A percentile compares a stretch with the other conserved stretches of the same genome.
These are phyloP conservation scores for Trachemys scripta DNA, from an alignment of 2,113 vertebrate genomes.

Conservation along the genomic window DNA sequence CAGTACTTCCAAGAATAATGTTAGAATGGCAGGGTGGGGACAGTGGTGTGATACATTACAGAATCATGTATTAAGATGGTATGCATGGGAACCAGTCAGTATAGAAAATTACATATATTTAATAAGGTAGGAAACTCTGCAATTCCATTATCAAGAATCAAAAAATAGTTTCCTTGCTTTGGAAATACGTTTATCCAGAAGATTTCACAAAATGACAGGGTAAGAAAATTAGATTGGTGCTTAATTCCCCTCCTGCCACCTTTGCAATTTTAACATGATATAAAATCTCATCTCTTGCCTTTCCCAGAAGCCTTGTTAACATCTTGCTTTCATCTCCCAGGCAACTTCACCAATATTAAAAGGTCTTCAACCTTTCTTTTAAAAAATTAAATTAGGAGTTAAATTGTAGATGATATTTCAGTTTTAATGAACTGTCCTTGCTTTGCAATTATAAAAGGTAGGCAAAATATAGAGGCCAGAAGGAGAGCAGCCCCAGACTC, in stretches of 20 bases:
- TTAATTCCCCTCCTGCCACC: neutral
- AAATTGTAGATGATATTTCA: neutral
- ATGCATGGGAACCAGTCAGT: neutral
- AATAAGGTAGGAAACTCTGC: conserved; percentile 13
- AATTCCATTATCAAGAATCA: neutral
- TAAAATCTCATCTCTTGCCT: conserved; percentile 9
- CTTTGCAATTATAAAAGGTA: conserved; percentile 7
- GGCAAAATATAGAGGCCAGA: neutral
- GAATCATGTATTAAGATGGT: neutral
- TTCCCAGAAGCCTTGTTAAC: conserved; percentile 26
- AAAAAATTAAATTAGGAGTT: conserved; percentile 22
- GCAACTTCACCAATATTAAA: conserved; percentile 5
- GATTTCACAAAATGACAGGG: neutral
- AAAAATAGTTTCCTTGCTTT: neutral
- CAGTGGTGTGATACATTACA: neutral
- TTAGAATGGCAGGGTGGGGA: neutral
- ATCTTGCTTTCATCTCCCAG: conserved; percentile 41
- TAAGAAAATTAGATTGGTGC: neutral
- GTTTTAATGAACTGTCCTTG: neutral
- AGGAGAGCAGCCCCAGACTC: neutral
- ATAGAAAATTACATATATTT: neutral
- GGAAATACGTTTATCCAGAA: neutral
- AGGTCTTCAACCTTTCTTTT: conserved; percentile 12
- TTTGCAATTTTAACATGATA: conserved; percentile 20
- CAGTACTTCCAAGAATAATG: neutral